phyloP scores from a whole-genome alignment of 2,113 vertebrate species.

The Rhizomys pruinosus region DNA sequence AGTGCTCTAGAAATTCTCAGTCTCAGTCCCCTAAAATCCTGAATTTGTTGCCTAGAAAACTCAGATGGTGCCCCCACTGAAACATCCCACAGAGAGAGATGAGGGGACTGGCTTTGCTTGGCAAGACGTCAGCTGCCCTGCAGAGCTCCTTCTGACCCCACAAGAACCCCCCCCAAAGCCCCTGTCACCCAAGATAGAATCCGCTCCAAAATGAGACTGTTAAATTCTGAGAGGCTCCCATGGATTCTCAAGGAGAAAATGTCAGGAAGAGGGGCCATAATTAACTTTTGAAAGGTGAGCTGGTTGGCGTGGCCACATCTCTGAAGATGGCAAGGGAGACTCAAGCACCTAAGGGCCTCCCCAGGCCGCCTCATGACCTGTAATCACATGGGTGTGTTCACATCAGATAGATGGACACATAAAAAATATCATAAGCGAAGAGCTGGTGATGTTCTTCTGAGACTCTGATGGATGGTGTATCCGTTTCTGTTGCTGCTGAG shows the following conservation, averaged over 20 bases:
- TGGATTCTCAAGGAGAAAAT: fast-evolving
- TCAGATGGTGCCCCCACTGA: too few species aligned
- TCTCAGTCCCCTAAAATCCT: fast-evolving
- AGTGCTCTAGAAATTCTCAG: neutral
- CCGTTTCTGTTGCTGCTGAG: fast-evolving
- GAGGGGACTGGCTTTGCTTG: neutral
- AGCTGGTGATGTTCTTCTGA: fast-evolving
- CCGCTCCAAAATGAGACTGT: fast-evolving
- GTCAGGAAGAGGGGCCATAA: neutral
- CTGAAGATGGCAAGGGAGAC: fast-evolving
- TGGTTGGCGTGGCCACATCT: neutral
- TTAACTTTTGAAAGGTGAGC: fast-evolving
- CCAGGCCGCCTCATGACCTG: too few species aligned
- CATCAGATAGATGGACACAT: fast-evolving
- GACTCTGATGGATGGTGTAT: fast-evolving
- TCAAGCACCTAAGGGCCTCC: fast-evolving
- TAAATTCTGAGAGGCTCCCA: neutral
- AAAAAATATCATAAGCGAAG: neutral
- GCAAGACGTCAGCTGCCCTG: fast-evolving
- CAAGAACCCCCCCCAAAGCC: neutral
- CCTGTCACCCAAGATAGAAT: neutral
- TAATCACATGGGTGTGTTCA: too few species aligned
- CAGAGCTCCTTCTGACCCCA: fast-evolving
- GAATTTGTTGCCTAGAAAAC: neutral
- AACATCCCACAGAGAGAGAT: fast-evolving